phyloP scores from a whole-genome alignment of 2,888 invertebrate species.

The Chorisops tibialis region DNA sequence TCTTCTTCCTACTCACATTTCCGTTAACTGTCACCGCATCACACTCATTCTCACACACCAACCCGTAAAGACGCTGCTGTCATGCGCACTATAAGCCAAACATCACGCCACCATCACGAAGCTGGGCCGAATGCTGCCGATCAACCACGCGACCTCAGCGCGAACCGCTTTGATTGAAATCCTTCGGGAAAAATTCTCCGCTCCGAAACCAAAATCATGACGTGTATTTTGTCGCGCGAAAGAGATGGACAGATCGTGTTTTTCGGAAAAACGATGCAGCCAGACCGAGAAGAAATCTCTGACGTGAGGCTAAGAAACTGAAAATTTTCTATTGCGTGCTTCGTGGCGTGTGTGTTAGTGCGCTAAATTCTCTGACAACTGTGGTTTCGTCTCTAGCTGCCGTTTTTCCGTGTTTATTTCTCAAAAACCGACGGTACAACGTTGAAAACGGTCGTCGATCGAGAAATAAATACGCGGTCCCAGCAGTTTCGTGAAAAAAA shows the following conservation, averaged over 20 bases:
- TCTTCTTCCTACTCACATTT: no score
- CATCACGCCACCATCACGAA: conserved; percentile 22
- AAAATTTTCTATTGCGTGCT: neutral
- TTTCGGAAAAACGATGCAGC: neutral
- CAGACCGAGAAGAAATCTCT: neutral
- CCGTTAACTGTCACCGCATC: no score
- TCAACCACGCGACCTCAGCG: no score
- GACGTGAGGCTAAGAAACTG: neutral
- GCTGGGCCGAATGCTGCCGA: neutral
- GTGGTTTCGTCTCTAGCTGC: neutral
- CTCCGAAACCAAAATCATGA: neutral
- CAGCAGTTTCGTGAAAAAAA: no score
- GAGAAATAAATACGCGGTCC: neutral
- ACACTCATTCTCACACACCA: no score
- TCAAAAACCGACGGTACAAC: conserved; percentile 19
- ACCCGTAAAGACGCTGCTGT: no score
- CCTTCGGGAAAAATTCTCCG: neutral
- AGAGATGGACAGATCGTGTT: neutral
- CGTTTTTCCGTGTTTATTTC: conserved; percentile 18
- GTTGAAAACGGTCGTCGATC: conserved; percentile 10
- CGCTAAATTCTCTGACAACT: neutral
- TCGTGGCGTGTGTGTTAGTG: neutral
- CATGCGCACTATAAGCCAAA: conserved; percentile 2
- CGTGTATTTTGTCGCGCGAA: neutral
- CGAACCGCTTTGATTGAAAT: neutral